A percentile compares a stretch with the other conserved stretches of the same genome.
These are phyloP conservation scores for Lontra canadensis DNA, from an alignment of 2,113 vertebrate species.

Conservation along the genomic window DNA sequence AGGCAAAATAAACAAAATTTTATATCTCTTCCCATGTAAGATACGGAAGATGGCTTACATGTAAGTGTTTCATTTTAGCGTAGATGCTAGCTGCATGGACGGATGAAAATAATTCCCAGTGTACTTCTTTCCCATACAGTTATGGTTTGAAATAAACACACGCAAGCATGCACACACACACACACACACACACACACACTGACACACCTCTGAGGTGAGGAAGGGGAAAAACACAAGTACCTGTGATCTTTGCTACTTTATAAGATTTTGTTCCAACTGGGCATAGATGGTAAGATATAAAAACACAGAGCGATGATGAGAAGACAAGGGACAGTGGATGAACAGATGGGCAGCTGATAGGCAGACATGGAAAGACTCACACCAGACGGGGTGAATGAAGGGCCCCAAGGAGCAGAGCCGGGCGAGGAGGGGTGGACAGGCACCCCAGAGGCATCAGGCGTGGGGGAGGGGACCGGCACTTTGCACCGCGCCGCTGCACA, in stretches of 20 bases:
- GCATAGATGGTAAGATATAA: background rate
- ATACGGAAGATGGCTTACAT: background rate
- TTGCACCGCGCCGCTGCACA: background rate
- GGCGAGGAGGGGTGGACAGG: background rate
- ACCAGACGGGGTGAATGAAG: background rate
- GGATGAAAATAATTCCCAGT: background rate
- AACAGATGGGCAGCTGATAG: background rate
- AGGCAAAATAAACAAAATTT: constrained; percentile 40
- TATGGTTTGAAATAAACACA: background rate
- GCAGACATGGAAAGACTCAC: background rate
- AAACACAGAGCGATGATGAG: background rate
- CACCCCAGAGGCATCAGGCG: rapidly evolving
- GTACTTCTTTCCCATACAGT: background rate
- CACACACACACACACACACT: background rate
- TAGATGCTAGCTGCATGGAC: background rate
- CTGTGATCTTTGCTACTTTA: background rate
- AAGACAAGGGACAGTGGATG: background rate
- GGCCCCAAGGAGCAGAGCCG: background rate
- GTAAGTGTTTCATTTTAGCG: background rate
- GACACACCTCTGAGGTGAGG: background rate
- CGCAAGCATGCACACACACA: background rate
- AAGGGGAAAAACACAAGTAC: background rate
- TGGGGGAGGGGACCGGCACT: background rate
- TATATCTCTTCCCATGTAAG: background rate
- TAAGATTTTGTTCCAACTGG: background rate